Conservation (phyloP, 2,797 vertebrate genomes). For the Setipinna tenuifilis region DNA sequence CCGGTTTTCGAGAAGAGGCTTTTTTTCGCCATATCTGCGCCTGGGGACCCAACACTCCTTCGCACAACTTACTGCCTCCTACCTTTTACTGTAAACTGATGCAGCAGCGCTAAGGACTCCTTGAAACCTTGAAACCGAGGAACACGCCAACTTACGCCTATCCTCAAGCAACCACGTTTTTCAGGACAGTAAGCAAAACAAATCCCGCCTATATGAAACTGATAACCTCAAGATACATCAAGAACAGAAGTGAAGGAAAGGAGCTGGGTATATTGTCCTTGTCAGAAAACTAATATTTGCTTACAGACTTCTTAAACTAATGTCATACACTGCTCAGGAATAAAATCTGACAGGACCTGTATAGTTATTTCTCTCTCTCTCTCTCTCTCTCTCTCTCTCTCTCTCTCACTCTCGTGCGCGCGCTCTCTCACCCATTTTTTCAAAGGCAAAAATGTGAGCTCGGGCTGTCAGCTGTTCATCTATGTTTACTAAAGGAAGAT, state of each 20-base stretch:
- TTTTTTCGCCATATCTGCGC: conserved; percentile 42
- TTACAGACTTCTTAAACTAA: neutral
- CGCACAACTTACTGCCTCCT: neutral
- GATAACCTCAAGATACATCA: neutral
- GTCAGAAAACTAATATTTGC: neutral
- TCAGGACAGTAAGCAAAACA: neutral
- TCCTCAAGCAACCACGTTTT: neutral
- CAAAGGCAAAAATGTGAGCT: neutral
- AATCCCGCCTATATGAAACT: neutral
- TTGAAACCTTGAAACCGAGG: neutral
- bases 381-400: too few species aligned
- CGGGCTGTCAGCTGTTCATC: neutral
- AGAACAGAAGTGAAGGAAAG: neutral
- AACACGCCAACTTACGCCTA: neutral
- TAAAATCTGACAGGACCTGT: too few species aligned
- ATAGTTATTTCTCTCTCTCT: too few species aligned
- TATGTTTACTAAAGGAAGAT: neutral
- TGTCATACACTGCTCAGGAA: neutral
- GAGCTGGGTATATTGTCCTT: neutral
- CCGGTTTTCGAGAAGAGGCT: conserved; percentile 33
- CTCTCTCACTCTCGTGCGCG: too few species aligned
- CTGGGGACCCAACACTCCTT: neutral
- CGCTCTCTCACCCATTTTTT: neutral
- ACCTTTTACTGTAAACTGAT: neutral
- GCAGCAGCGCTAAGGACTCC: neutral